phyloP scores from a whole-genome alignment of 1,140 invertebrate genomes.

The Dendroctonus ponderosae region DNA sequence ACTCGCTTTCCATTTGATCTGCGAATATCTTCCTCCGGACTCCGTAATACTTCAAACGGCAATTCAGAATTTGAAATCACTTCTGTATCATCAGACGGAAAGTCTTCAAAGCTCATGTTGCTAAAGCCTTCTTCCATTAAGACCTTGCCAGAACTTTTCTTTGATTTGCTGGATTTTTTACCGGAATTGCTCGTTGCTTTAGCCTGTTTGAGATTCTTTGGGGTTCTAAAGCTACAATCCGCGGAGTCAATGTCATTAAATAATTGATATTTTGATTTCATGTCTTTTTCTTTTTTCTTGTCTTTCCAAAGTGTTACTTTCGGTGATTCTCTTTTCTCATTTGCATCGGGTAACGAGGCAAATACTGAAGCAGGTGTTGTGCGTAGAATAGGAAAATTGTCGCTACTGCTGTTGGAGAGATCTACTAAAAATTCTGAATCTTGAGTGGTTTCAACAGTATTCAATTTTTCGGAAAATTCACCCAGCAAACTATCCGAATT shows the following conservation, averaged over 20 bases:
- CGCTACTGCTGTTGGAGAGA: conserved; percentile 18
- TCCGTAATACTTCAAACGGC: conserved; percentile 66
- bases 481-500: too few species aligned
- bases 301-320: conserved; percentile 52
- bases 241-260: conserved; percentile 49
- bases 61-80: conserved; percentile 48
- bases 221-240: conserved; percentile 25
- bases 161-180: conserved; percentile 39
- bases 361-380: not conserved
- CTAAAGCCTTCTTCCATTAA: conserved; percentile 62
- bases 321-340: conserved; percentile 4
- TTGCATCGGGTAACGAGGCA: not conserved
- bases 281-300: conserved; percentile 50
- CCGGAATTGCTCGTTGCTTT: conserved; percentile 36
- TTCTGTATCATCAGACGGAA: conserved; percentile 65
- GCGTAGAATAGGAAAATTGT: conserved; percentile 5
- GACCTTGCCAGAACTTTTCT: conserved; percentile 45
- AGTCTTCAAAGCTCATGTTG: conserved; percentile 80
- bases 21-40: conserved; percentile 59
- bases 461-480: too few species aligned
- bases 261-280: conserved; percentile 57
- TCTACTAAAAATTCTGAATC: conserved; percentile 9
- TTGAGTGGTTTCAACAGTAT: too few species aligned
- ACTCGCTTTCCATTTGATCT: conserved; percentile 64
- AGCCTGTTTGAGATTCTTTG: conserved; percentile 34